Evolutionary conservation across 1,140 invertebrate genomes (phyloP).

Genomic region (Calephelis virginiensis): DNA sequence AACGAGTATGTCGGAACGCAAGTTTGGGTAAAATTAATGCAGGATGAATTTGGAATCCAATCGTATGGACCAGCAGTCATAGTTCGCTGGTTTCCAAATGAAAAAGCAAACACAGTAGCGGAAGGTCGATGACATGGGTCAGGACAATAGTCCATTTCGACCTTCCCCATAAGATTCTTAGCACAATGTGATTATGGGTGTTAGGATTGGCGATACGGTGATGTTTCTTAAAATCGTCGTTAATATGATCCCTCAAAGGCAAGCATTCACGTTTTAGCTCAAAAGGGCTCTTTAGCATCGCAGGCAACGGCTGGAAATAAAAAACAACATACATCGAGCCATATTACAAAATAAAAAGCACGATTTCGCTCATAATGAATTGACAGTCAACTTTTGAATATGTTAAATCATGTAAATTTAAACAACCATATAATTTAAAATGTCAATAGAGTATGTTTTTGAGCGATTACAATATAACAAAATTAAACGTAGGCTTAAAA

Average conservation of each 20-base stretch:
- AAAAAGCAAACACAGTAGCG: slow-evolving; percentile 68
- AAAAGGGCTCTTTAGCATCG: slow-evolving; percentile 78
- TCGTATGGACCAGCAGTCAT: slow-evolving; percentile 63
- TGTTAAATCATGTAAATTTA: slow-evolving; percentile 18
- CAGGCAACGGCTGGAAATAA: slow-evolving; percentile 79
- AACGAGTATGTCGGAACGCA: slow-evolving; percentile 67
- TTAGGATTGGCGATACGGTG: slow-evolving; percentile 72
- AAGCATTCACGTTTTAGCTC: slow-evolving; percentile 78
- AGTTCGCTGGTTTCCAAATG: slow-evolving; percentile 66
- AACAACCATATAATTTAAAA: background rate
- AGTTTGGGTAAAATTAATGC: slow-evolving; percentile 36
- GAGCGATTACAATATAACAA: slow-evolving; percentile 44
- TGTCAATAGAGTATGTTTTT: slow-evolving; percentile 34
- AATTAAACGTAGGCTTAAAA: slow-evolving; percentile 61
- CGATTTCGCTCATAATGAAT: slow-evolving; percentile 34
- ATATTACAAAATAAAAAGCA: slow-evolving; percentile 70
- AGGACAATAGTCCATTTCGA: slow-evolving; percentile 41
- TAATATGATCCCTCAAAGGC: slow-evolving; percentile 78
- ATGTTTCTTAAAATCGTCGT: slow-evolving; percentile 73
- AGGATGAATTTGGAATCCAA: slow-evolving; percentile 36
- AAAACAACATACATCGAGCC: slow-evolving; percentile 78
- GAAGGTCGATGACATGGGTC: slow-evolving; percentile 40
- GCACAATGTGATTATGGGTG: slow-evolving; percentile 72
- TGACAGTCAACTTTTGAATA: slow-evolving; percentile 14
- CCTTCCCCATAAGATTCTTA: slow-evolving; percentile 57